These are phyloP conservation scores for Eremobia ochroleuca DNA, from an alignment of 2,888 invertebrate species.

Conservation along the genomic window DNA sequence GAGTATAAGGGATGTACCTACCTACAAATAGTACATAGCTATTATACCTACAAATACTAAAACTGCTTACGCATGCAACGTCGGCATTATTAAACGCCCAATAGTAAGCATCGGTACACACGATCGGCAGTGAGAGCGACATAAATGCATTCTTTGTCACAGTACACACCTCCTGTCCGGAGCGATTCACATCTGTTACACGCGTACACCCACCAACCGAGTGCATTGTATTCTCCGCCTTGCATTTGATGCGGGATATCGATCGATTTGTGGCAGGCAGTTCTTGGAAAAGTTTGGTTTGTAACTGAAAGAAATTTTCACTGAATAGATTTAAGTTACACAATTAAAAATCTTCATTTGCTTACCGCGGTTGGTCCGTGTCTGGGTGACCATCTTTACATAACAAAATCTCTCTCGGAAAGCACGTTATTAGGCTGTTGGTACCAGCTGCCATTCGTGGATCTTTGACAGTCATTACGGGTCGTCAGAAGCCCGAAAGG, in stretches of 20 bases:
- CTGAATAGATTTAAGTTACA: not conserved
- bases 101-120: conserved; percentile 76
- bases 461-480: not conserved
- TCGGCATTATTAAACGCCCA: conserved; percentile 81
- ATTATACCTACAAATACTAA: conserved; percentile 43
- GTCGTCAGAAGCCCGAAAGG: not conserved
- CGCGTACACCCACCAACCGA: conserved; percentile 83
- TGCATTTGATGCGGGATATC: conserved; percentile 64
- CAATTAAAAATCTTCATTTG: not conserved
- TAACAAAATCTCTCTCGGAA: not conserved
- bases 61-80: conserved; percentile 80
- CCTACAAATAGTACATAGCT: conserved; percentile 16
- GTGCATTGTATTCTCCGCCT: conserved; percentile 75
- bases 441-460: not conserved
- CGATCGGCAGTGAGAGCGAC: conserved; percentile 72
- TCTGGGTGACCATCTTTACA: too few relatives aligned
- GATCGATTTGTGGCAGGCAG: conserved; percentile 6
- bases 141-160: conserved; percentile 86
- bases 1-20: not conserved
- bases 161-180: conserved; percentile 79
- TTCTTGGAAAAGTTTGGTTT: conserved; percentile 28
- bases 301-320: not conserved
- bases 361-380: not conserved
- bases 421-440: not conserved
- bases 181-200: conserved; percentile 85